Conservation (phyloP, 2,888 invertebrate species). For the Ctenicera cuprea region DNA sequence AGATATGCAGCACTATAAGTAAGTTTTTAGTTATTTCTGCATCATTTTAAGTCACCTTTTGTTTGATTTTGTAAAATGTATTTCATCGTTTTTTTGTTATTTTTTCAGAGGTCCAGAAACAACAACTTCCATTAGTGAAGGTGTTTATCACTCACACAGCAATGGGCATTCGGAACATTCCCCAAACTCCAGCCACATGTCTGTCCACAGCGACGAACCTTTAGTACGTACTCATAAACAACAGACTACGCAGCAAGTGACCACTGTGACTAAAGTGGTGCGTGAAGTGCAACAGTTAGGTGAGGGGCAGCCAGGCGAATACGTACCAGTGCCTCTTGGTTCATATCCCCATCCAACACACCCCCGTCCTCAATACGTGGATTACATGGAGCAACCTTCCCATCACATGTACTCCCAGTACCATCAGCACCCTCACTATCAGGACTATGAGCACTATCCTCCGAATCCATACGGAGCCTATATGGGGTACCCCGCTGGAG, state of each 20-base stretch:
- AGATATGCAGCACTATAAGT: slow-evolving; percentile 81
- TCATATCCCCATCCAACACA: slow-evolving; percentile 68
- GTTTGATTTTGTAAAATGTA: neutral
- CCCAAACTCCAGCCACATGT: slow-evolving; percentile 76
- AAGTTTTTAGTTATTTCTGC: slow-evolving; percentile 66
- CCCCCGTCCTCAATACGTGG: slow-evolving; percentile 71
- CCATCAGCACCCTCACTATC: slow-evolving; percentile 74
- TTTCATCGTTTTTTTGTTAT: slow-evolving; percentile 22
- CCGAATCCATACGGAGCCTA: slow-evolving; percentile 73
- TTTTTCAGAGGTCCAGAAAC: slow-evolving; percentile 56
- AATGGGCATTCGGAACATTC: slow-evolving; percentile 81
- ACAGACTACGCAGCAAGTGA: slow-evolving; percentile 82
- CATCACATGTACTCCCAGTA: slow-evolving; percentile 74
- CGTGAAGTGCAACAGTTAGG: slow-evolving; percentile 78
- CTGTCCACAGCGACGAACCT: slow-evolving; percentile 74
- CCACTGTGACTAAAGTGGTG: slow-evolving; percentile 82
- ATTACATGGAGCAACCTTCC: slow-evolving; percentile 72
- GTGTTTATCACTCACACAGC: slow-evolving; percentile 74
- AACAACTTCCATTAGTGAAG: slow-evolving; percentile 62
- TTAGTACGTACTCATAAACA: slow-evolving; percentile 80
- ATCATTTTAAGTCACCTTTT: slow-evolving; percentile 22
- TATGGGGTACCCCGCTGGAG: slow-evolving; percentile 71
- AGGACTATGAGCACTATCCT: slow-evolving; percentile 77
- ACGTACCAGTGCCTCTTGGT: slow-evolving; percentile 74
- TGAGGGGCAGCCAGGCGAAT: slow-evolving; percentile 75